Evolutionary conservation across 2,113 vertebrate species (phyloP), one percentile per base, ranked within the genome.

Genomic region (Heloderma charlesbogerti): DNA sequence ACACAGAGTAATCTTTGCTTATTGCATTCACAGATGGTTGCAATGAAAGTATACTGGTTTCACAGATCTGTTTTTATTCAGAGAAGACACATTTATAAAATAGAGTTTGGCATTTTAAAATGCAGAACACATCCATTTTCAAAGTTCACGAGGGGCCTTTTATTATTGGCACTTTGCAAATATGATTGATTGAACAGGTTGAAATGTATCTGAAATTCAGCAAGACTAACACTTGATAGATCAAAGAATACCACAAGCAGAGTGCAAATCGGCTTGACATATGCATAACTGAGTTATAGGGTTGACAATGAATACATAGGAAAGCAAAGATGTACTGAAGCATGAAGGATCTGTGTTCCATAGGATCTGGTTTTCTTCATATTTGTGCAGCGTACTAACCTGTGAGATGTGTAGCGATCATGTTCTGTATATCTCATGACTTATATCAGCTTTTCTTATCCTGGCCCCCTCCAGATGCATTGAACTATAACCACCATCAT

Each of bases 1-100:
- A 93, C 78, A 88, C 86, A 71, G 51, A 89, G 93, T 69, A 87
- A 69, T 82, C 85, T 54, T 90, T 92, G 57, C 51, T 90, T 94
- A 81, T 86, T 94, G 85, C 74, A 77, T 80, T 94, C 86, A 91
- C 89, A 92, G 88, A 93, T 57, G 72, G 84, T 82, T 94, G 88
- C 88, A 88, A 63, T 91, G 69, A 86, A 92, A 94, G 93, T n/a
- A 25, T 54, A 83, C 93, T 84, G 80, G 66, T 83, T 93, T 95
- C 92, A 89, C 37, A 74, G 43, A 31, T 69, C 84, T 92, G 72
- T 88, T 94, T 87, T 45, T 88, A 86, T 3, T 78, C 67, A 88
- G 60, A 16, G 83, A 63, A 74, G 10, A 82, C 89, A 77, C 80
- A 88, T 75, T 29, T 84, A 7, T 78, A 82, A 69, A 85, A 74